Percentiles rank a stretch among this genome's conserved stretches.
Evolutionary conservation across 2,113 vertebrate genomes (phyloP).

Genomic region (Pterocles gutturalis): DNA sequence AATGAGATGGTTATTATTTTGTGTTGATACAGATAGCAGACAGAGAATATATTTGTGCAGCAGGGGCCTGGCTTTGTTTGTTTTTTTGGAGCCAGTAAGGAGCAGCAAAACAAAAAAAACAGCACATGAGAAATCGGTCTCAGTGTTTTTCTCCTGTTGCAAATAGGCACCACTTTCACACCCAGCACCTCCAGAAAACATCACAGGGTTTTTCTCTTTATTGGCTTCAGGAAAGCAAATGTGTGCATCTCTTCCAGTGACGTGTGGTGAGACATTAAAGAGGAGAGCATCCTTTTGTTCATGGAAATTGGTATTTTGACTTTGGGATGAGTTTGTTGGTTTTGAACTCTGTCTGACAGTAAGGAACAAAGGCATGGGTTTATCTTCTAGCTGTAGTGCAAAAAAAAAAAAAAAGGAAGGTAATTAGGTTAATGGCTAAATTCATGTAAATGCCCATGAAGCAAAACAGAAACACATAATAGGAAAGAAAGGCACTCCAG

Average conservation of each 20-base stretch:
- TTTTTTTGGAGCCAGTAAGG: not conserved
- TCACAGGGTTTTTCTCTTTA: fast-evolving
- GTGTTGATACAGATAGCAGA: not conserved
- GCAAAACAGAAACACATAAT: fast-evolving
- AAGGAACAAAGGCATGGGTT: not conserved
- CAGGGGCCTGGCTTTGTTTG: not conserved
- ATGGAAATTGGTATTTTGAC: not conserved
- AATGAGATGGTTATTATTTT: not conserved
- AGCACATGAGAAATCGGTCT: not conserved
- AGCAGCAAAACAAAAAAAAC: not conserved
- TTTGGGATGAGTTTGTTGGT: not conserved
- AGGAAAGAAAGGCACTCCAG: not conserved
- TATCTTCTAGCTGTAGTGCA: not conserved
- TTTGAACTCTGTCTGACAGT: not conserved
- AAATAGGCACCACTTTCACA: not conserved
- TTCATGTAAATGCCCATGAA: not conserved
- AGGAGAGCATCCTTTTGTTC: not conserved
- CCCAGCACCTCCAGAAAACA: not conserved
- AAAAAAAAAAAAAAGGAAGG: not conserved
- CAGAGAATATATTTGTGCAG: not conserved
- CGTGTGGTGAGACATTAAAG: fast-evolving
- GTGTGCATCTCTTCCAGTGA: not conserved
- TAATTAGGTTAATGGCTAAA: not conserved
- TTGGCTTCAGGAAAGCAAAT: not conserved
- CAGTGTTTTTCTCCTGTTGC: not conserved